Evolutionary conservation across 2,888 invertebrate genomes (phyloP), one percentile per base, ranked within the genome.

Genomic region (Synanthedon andrenaeformis): DNA sequence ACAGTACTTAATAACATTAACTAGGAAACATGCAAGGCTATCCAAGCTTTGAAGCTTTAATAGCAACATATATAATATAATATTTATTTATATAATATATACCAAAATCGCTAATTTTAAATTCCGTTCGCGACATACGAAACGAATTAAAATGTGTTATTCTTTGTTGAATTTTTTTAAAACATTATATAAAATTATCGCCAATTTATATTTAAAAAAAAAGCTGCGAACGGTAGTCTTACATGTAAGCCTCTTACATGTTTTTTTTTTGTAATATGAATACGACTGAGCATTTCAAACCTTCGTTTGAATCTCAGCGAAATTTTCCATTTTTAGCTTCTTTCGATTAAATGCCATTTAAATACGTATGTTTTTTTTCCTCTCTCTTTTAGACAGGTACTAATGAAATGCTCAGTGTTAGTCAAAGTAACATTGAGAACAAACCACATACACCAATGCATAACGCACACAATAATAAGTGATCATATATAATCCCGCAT

Each of bases 41-140:
- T 68, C 57, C 60, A 76, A 78, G 81, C 82, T 77, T 69, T 66
- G 56, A 79, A 79, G 80, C 80, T 76, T 73, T 76, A 64, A 61
- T 71, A 68, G 75, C 78, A 76, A 76, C 68, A 76, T 65, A 74
- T 58, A 61, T 57, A 56, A 61, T 58, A 56, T 41, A 17, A 57
- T 62, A 57, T 23, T 5, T 23, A 56, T 54, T 52, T 23, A 41
- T 28, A 35, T 35, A 23, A 23, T 23, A 23, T 23, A 23, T 35
- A 35, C 3, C 8, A 45, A n/a, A 45, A 45, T 45, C 45, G 45
- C 5, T 13, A 45, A 45, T 8, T 45, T 45, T 45, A 14, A 12
- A 13, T 23, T 56, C 70, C 70, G 70, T 72, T 65, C 72, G 73
- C 73, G 68, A 67, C 69, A 49, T 8, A 4, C 5, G 17, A 17